These are phyloP conservation scores for Nipponia nippon DNA, from an alignment of 2,113 vertebrate species.

Conservation along the genomic window DNA sequence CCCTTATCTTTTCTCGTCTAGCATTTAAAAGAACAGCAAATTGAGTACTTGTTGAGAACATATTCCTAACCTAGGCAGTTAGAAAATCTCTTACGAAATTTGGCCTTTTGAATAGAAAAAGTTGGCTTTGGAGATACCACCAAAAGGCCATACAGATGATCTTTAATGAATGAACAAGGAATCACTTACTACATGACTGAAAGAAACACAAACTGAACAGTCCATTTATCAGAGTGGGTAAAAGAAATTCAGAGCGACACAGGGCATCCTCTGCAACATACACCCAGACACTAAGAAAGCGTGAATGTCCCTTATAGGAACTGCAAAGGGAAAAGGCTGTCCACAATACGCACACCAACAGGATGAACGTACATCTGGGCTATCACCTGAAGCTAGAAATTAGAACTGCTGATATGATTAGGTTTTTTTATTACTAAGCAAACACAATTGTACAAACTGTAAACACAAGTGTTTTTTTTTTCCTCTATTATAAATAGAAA, in stretches of 20 bases:
- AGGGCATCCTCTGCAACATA: background rate
- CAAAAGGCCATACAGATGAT: background rate
- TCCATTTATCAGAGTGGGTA: background rate
- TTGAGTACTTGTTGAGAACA: background rate
- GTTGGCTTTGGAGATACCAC: background rate
- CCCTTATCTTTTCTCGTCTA: background rate
- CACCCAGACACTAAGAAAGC: background rate
- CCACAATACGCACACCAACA: background rate
- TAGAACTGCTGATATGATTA: background rate
- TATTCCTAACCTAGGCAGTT: background rate
- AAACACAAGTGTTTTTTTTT: background rate
- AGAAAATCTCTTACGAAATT: background rate
- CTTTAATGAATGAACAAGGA: background rate
- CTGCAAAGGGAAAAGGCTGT: background rate
- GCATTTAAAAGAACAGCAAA: background rate
- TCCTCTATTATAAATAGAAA: background rate
- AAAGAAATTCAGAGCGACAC: background rate
- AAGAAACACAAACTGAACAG: background rate
- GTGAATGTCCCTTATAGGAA: background rate
- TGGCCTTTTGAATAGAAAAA: background rate
- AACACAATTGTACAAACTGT: background rate
- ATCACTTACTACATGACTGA: background rate
- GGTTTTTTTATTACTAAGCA: background rate
- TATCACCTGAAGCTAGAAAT: background rate
- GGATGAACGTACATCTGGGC: fast-evolving